Conservation (phyloP, 2,888 invertebrate species). For the Drosophila stalkeri region DNA sequence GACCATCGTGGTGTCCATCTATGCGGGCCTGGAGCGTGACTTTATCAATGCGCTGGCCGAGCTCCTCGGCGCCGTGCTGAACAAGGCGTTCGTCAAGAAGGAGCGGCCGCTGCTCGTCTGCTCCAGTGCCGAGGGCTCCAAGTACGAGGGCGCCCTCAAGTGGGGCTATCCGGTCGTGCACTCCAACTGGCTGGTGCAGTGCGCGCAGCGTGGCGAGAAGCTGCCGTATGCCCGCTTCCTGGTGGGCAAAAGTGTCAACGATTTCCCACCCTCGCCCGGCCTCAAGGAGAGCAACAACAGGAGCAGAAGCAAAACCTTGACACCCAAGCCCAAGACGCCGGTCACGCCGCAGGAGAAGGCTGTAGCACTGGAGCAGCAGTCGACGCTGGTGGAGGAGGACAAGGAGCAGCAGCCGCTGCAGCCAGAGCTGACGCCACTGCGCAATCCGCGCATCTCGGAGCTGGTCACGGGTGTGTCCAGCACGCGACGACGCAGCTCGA, state of each 20-base stretch:
- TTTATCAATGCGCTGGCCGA: conserved; percentile 90
- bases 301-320: conserved; percentile 22
- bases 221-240: conserved; percentile 87
- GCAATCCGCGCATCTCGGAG: conserved; percentile 83
- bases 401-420: conserved; percentile 36
- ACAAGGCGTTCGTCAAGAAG: conserved; percentile 89
- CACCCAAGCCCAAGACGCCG: conserved; percentile 5
- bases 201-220: conserved; percentile 86
- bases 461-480: conserved; percentile 64
- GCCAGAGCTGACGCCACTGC: conserved; percentile 76
- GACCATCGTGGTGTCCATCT: conserved; percentile 92
- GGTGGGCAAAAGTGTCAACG: conserved; percentile 86
- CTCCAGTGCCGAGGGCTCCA: conserved; percentile 90
- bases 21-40: conserved; percentile 89
- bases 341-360: not conserved
- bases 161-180: conserved; percentile 94
- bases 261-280: conserved; percentile 77
- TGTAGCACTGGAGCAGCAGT: conserved; percentile 1
- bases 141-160: conserved; percentile 92
- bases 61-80: conserved; percentile 89
- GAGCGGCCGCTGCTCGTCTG: conserved; percentile 94
- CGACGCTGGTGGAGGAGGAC: conserved; percentile 37
- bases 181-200: conserved; percentile 91
- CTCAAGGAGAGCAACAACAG: conserved; percentile 32
- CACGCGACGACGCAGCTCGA: conserved; percentile 42